These are phyloP conservation scores for Parthenolecanium corni DNA, from an alignment of 2,888 invertebrate species.

Conservation along the genomic window DNA sequence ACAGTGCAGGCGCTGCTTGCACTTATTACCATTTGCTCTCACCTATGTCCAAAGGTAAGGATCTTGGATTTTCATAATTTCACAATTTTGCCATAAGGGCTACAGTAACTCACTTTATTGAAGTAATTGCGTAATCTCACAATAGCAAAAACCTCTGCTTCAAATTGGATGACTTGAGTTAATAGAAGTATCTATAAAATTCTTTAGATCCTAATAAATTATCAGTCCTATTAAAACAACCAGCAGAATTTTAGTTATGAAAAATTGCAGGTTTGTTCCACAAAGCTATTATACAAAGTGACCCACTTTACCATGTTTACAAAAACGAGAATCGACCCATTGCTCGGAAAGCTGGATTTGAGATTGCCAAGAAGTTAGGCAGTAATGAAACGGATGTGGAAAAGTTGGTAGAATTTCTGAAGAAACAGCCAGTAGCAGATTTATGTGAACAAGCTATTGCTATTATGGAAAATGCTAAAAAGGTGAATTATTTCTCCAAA, in stretches of 20 bases:
- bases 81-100: no score
- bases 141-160: background rate
- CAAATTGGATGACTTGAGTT: no score
- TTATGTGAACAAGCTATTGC: background rate
- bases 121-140: background rate
- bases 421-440: background rate
- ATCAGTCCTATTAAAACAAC: background rate
- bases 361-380: background rate
- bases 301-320: background rate
- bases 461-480: background rate
- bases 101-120: no score
- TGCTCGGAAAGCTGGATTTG: background rate
- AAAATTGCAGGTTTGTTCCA: background rate
- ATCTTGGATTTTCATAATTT: background rate
- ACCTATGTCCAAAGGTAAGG: background rate
- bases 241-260: background rate
- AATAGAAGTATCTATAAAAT: no score
- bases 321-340: background rate
- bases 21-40: background rate
- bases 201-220: background rate
- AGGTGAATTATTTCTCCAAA: background rate
- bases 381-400: background rate
- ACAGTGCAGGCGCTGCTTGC: background rate
- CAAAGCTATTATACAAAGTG: background rate
- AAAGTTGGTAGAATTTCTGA: background rate